These are phyloP conservation scores for Amblyraja radiata DNA, from an alignment of 2,797 vertebrate genomes.

Conservation along the genomic window DNA sequence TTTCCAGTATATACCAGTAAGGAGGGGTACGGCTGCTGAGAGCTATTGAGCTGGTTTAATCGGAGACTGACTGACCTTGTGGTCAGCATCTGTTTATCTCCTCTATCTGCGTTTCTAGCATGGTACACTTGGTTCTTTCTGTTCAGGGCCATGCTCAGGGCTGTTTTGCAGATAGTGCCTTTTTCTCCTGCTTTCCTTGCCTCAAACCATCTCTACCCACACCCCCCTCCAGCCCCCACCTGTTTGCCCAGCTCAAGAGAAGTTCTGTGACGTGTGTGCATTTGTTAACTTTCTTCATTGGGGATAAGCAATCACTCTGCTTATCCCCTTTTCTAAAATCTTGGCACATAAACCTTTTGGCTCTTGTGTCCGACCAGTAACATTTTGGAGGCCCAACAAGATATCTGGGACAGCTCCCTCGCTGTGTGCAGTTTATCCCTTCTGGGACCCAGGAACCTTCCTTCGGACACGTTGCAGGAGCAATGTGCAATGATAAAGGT, in stretches of 20 bases:
- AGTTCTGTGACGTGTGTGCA: not conserved
- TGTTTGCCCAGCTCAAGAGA: not conserved
- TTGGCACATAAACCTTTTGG: not conserved
- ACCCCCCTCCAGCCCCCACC: not conserved
- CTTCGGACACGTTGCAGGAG: not conserved
- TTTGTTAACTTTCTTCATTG: not conserved
- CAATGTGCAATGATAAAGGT: not conserved
- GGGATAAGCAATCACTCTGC: too few relatives aligned
- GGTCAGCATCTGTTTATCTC: not conserved
- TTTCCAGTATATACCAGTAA: not conserved
- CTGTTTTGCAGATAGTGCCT: slow-evolving; percentile 12
- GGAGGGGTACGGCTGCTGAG: not conserved
- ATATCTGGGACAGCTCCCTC: not conserved
- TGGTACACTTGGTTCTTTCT: slow-evolving; percentile 15
- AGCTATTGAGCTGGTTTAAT: not conserved
- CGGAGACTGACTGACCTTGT: not conserved
- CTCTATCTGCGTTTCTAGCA: slow-evolving; percentile 1
- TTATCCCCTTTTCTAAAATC: not conserved
- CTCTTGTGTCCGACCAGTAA: not conserved
- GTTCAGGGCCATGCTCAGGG: slow-evolving; percentile 21
- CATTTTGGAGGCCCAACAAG: not conserved
- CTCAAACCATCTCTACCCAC: too few relatives aligned
- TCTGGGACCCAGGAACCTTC: not conserved
- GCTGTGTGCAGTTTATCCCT: not conserved
- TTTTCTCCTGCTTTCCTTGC: not conserved